These are phyloP conservation scores for Drosophila nr. fundita DNA, from an alignment of 2,888 invertebrate species.

Conservation along the genomic window DNA sequence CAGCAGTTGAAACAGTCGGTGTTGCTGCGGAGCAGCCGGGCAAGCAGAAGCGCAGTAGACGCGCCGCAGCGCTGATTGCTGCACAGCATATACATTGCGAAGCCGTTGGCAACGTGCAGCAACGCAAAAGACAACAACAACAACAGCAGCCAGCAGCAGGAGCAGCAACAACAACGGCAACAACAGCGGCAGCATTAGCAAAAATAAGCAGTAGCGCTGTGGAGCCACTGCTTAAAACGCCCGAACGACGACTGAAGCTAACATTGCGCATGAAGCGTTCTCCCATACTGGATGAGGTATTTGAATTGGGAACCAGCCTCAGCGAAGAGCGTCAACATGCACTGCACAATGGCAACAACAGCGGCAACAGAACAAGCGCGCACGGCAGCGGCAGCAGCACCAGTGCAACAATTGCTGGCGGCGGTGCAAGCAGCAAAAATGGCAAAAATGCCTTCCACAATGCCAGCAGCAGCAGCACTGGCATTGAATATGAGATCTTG, in stretches of 20 bases:
- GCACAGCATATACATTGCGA: constrained; percentile 74
- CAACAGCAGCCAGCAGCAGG: constrained; percentile 30
- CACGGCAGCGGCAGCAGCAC: not conserved
- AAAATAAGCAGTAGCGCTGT: constrained; percentile 37
- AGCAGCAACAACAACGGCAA: constrained; percentile 15
- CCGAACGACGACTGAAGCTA: constrained; percentile 88
- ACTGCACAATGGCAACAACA: constrained; percentile 48
- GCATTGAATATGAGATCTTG: constrained; percentile 92
- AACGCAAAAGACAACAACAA: constrained; percentile 63
- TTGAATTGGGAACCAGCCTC: constrained; percentile 91
- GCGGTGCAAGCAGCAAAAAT: constrained; percentile 38
- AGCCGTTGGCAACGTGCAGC: constrained; percentile 46
- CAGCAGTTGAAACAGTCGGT: constrained; percentile 13
- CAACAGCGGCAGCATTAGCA: constrained; percentile 13
- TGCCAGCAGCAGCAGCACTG: constrained; percentile 17
- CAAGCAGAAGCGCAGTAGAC: constrained; percentile 70
- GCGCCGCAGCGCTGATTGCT: constrained; percentile 70
- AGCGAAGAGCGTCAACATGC: constrained; percentile 86
- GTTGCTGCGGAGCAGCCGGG: constrained; percentile 9
- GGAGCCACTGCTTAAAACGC: constrained; percentile 83
- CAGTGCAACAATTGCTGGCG: not conserved
- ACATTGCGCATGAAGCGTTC: constrained; percentile 95
- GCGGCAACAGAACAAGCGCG: constrained; percentile 1
- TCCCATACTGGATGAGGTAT: constrained; percentile 93
- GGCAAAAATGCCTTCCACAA: constrained; percentile 16